Conservation (phyloP, 2,888 invertebrate species). For the Drosophila anomalipes region DNA sequence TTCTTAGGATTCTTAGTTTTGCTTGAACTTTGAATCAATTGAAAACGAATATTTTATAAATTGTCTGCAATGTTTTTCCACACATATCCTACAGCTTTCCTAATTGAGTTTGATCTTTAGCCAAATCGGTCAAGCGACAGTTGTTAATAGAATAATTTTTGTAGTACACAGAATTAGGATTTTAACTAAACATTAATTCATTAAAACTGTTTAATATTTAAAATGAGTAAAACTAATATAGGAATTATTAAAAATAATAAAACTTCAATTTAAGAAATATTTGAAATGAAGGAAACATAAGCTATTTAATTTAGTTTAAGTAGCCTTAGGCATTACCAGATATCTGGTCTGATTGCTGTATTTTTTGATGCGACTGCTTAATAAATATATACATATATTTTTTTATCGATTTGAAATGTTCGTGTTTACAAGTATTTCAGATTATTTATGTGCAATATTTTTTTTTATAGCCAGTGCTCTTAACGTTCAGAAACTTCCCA, state of each 20-base stretch:
- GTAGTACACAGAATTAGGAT: neutral
- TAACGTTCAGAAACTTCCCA: conserved; percentile 7
- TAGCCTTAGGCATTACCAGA: neutral
- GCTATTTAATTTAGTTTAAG: neutral
- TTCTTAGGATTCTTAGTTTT: too few relatives aligned
- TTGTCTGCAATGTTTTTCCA: too few relatives aligned
- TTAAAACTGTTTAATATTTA: neutral
- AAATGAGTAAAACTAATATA: neutral
- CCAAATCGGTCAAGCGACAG: neutral
- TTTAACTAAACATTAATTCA: neutral
- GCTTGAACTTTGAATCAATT: too few relatives aligned
- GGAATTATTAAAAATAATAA: neutral
- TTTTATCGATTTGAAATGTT: neutral
- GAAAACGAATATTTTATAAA: too few relatives aligned
- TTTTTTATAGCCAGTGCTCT: neutral
- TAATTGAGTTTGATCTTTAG: too few relatives aligned
- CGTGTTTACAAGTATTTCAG: neutral
- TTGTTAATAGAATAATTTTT: neutral
- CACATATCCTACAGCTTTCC: too few relatives aligned
- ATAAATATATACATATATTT: neutral
- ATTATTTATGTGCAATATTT: neutral
- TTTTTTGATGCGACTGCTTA: neutral
- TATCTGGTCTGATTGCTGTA: neutral
- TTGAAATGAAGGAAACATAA: neutral
- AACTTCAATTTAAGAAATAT: neutral